Base-by-base conservation (phyloP, 2,888 invertebrate genomes). In the Tachina fera region DNA sequence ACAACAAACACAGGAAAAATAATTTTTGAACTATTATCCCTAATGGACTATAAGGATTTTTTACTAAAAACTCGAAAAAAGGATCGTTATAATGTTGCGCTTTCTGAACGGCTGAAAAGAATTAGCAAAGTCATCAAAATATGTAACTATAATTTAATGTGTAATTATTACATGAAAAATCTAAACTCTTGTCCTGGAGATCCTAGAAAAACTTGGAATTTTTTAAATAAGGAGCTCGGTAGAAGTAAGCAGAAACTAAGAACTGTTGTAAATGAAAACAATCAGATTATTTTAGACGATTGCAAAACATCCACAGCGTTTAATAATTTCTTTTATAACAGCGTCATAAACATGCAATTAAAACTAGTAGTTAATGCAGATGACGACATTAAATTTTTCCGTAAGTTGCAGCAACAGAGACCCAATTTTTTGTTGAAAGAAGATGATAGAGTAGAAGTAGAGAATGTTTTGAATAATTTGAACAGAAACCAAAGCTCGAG, bases 71-170 rank as follows among this genome's bases (percentile, higher is more conserved):
- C 39, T 9, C 10, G 60, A 49, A 74, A 43, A 43, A 75, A 63
- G 49, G 16, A 61, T 41, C 61, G 63, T 14, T 41, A 41, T 3
- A 43, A 61, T 49, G 3, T 3, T 19, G 16, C 19, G 3, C 22
- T 74, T 10, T 61, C 19, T 8, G 14, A 14, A 11, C 39, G 11
- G 9, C 43, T 65, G 19, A 53, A 65, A 53, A 53, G 53, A 60
- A 60, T 72, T 13, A 72, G 71, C 13, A 71, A 45, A 13, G 13
- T 61, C n/a, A n/a, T n/a, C n/a, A n/a, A n/a, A n/a, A n/a, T n/a
- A n/a, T n/a, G 39, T 16, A 74, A 61, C 9, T 5, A 47, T 1
- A 31, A 47, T 8, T 31, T 72, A 11, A 75, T 75, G 63, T 9
- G 43, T 22, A 22, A 65, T n/a, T 75, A 63, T 53, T 75, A 75